These are phyloP conservation scores for Aphelinus certus DNA, from an alignment of 1,140 invertebrate genomes.

Conservation along the genomic window DNA sequence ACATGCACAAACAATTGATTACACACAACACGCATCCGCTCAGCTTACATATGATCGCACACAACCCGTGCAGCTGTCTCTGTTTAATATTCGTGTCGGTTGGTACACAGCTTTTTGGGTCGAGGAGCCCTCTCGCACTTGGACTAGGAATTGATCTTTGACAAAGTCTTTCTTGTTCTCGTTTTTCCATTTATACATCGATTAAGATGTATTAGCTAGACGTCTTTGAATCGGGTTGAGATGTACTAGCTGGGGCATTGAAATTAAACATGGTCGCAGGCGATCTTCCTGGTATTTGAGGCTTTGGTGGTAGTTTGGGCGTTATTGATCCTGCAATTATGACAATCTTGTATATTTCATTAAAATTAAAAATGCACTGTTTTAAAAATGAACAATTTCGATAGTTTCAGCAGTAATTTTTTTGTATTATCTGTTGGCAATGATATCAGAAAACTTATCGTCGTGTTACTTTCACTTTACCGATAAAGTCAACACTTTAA, in stretches of 20 bases:
- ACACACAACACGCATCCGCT: neutral
- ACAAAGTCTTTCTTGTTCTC: slow-evolving; percentile 38
- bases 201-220: slow-evolving; percentile 53
- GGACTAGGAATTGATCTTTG: slow-evolving; percentile 35
- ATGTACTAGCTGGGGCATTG: slow-evolving; percentile 47
- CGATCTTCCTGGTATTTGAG: slow-evolving; percentile 58
- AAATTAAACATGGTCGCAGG: slow-evolving; percentile 65
- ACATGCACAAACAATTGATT: slow-evolving; percentile 6
- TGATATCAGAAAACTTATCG: no score
- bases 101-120: neutral
- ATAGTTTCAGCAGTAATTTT: no score
- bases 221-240: slow-evolving; percentile 44
- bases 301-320: slow-evolving; percentile 65
- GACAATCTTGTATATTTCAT: no score
- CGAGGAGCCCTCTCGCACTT: slow-evolving; percentile 11
- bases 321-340: slow-evolving; percentile 58
- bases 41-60: neutral
- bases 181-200: slow-evolving; percentile 13
- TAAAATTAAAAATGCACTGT: no score
- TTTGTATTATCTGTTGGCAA: no score
- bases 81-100: slow-evolving; percentile 2
- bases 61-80: slow-evolving; percentile 16
- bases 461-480: no score
- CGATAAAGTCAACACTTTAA: no score
- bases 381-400: no score